phyloP scores from a whole-genome alignment of 2,113 vertebrate genomes.

The Archilochus colubris region DNA sequence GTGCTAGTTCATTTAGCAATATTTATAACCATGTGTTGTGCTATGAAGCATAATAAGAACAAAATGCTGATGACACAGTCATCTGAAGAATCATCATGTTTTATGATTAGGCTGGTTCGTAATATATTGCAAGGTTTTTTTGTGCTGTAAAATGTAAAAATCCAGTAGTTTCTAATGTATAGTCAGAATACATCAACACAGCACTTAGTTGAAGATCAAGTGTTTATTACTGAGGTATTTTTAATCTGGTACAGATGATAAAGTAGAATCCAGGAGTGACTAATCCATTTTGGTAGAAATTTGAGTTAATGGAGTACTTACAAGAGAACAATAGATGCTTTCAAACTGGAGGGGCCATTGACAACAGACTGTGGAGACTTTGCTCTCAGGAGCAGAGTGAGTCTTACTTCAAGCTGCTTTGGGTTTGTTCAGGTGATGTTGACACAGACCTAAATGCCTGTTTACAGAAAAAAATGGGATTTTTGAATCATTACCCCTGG shows the following conservation, averaged over 20 bases:
- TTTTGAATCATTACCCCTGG: not conserved
- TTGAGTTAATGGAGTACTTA: conserved; percentile 24
- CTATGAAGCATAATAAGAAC: not conserved
- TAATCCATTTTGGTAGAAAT: not conserved
- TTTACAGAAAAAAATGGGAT: not conserved
- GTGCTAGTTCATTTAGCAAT: not conserved
- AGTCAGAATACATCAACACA: not conserved
- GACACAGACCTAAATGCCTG: not conserved
- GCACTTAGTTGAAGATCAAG: not conserved
- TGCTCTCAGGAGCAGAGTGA: not conserved
- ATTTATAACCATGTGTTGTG: not conserved
- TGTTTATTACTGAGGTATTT: conserved; percentile 24
- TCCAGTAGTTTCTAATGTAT: not conserved
- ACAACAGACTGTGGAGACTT: not conserved
- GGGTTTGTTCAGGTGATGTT: not conserved
- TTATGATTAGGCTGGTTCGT: not conserved
- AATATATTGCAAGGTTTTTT: conserved; percentile 5
- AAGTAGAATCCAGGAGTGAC: not conserved
- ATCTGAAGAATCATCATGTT: not conserved
- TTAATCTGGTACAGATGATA: not conserved
- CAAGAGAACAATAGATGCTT: not conserved
- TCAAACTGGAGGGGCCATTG: not conserved
- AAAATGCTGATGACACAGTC: not conserved
- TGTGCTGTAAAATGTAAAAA: not conserved
- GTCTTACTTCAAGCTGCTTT: not conserved